Evolutionary conservation across 2,113 vertebrate genomes (phyloP).

Genomic region (Mobula birostris): DNA sequence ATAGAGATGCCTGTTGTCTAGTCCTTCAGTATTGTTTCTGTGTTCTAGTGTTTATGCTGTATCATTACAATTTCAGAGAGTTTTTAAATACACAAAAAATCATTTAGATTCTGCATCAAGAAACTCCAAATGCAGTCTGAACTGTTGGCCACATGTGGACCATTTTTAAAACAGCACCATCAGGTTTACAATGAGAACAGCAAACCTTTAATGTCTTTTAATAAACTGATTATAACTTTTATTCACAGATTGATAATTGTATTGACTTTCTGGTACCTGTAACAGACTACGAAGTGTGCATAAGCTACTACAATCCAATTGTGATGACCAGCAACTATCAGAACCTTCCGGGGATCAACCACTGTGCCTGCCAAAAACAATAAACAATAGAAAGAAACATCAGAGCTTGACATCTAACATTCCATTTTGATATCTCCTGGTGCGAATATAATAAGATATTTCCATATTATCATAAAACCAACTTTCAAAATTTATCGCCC

Average conservation of each 20-base stretch:
- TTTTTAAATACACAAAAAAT: not conserved
- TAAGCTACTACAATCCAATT: slow-evolving; percentile 98
- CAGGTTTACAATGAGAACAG: not conserved
- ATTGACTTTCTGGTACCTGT: slow-evolving; percentile 66
- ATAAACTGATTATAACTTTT: not conserved
- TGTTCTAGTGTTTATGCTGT: not conserved
- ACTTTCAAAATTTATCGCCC: not conserved
- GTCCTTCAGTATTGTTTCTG: too few relatives aligned
- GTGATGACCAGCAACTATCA: slow-evolving; percentile 92
- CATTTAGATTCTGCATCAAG: not conserved
- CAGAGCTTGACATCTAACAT: not conserved
- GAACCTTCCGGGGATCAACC: slow-evolving; percentile 87
- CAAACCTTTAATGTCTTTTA: not conserved
- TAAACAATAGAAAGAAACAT: slow-evolving; percentile 14
- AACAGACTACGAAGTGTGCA: slow-evolving; percentile 94
- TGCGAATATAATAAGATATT: not conserved
- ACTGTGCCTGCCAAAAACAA: slow-evolving; percentile 61
- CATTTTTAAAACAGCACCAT: not conserved
- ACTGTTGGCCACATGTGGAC: not conserved
- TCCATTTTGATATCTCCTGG: not conserved
- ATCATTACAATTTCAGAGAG: not conserved
- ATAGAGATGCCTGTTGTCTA: not conserved
- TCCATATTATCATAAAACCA: not conserved
- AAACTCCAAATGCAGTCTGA: not conserved
- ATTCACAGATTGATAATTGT: not conserved